Evolutionary conservation across 2,888 invertebrate species (phyloP), one percentile per base, ranked within the genome.

Genomic region (Beris chalybata): DNA sequence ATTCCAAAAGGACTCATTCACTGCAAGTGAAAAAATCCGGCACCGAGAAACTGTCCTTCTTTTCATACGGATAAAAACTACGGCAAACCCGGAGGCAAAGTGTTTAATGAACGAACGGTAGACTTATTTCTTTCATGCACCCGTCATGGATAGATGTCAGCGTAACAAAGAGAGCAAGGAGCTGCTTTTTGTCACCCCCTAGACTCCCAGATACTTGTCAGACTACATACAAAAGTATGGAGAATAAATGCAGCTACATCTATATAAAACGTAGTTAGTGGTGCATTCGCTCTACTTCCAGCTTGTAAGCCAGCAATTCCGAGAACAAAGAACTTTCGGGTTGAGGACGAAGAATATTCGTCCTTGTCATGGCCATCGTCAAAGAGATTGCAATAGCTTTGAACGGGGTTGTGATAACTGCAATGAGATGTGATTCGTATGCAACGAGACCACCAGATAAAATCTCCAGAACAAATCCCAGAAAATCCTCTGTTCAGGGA

Each of bases 91-190:
- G 11, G 29, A 61, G 58, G 61, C 61, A 38, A 61, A 61, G 61
- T 61, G 52, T 50, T 61, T 52, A 61, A 61, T 61, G 61, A 61
- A 61, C 22, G 38, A 61, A 61, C 61, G 61, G 61, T 52, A 61
- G 61, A 61, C 61, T 61, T 52, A 38, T 22, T 61, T 45, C 38
- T 38, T 5, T 9, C 38, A 38, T 38, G 38, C 5, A 38, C 7
- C 38, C 38, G 9, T 38, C 9, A 9, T 38, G 38, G 38, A 38
- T 5, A 38, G 9, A 38, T 38, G 5, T 38, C 38, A 38, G 9
- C 38, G 38, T 5, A 38, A 38, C 7, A 38, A 38, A 38, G 38
- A 38, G 9, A 5, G 38, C 38, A 38, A 38, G 38, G 9, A 38
- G 9, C 38, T 38, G 38, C 38, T 38, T 38, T 38, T 38, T 9